Base-by-base conservation (phyloP, 2,797 vertebrate species). In the Anableps anableps region DNA sequence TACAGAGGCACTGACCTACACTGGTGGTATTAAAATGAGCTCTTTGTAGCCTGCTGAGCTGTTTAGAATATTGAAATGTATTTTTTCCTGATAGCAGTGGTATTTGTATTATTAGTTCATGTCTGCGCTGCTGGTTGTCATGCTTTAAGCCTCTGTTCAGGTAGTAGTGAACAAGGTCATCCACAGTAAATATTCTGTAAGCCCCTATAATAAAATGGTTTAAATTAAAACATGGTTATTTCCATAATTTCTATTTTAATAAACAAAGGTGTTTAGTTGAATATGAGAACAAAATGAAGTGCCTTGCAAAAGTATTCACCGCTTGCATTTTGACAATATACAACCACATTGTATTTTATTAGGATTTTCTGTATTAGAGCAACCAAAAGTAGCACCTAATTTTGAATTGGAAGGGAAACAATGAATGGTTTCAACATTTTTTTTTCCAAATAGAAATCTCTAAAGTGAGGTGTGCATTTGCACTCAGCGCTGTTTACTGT, bases 1-100 rank as follows among this genome's bases (percentile, higher is more conserved):
- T 77, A 55, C 78, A 79, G 75, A 79, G 64, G 51, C 23, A 17
- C 62, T 72, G 87, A 88, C 88, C 89, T 87, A 74, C 79, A 79
- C 81, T 34, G 66, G 48, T 70, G 66, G 72, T 50, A 81, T 82
- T 76, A 90, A 83, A 78, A 91, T 71, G 58, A 73, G 23, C 72
- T 81, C 64, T 83, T 74, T 50, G 51, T 71, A 78, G 55, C 85
- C 29, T 34, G 14, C 73, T 76, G 83, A 74, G 78, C 75, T 60
- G 58, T 72, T 75, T 34, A 70, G 76, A 82, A 85, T 88, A 72
- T 86, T 81, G 70, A 75, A 84, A 71, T 80, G 48, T 47, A 41
- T 77, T 66, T 77, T 85, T 81, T 64, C 51, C 48, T 80, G 58
- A 73, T 75, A 55, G 66, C 58, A 14, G 2, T 71, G 76, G 71